Evolutionary conservation across 2,797 vertebrate genomes (phyloP), one percentile per base, ranked within the genome.

Genomic region (Poliocrania exsul): DNA sequence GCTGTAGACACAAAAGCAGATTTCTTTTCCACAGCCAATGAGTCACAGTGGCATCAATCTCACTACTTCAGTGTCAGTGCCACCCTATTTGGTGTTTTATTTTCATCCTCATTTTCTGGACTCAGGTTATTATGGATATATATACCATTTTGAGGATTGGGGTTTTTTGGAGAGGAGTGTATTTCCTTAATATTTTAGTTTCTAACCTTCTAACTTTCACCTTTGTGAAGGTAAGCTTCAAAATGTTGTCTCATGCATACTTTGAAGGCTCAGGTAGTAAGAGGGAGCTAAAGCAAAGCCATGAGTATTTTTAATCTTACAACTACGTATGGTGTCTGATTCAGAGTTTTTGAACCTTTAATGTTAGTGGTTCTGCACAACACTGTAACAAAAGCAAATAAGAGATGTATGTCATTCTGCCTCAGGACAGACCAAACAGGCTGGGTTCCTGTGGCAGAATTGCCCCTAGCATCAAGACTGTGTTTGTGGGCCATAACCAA

Each of bases 1-100:
- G 38, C 54, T 88, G 69, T 56, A 62, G 73, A 56, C 12, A 93
- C 58, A 93, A 91, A 92, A 93, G 62, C 42, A 78, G 47, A 62
- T 89, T 69, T 89, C 72, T 87, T 90, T 78, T 92, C 73, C 6
- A 3, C 61, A 79, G 71, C 60, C 75, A 58, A 29, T 90, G 94
- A 92, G 60, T 95, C 93, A 95, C 72, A 53, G 8, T 56, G 85
- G 71, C 2, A 1, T 73, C 80, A 86, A 24, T 57, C 60, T 50
- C 53, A 37, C 40, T 69, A 42, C 35, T 75, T 62, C 19, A 60
- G 47, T 73, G 50, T 40, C 42, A 56, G 25, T 54, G 65, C 46
- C 54, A 51, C 6, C 5, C 57, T 78, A 10, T 75, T 71, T 50
- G 35, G 16, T 67, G 28, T 25, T 83, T 78, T 69, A 65, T 74